phyloP scores from a whole-genome alignment of 2,113 vertebrate species.

The Leucoraja erinaceus region DNA sequence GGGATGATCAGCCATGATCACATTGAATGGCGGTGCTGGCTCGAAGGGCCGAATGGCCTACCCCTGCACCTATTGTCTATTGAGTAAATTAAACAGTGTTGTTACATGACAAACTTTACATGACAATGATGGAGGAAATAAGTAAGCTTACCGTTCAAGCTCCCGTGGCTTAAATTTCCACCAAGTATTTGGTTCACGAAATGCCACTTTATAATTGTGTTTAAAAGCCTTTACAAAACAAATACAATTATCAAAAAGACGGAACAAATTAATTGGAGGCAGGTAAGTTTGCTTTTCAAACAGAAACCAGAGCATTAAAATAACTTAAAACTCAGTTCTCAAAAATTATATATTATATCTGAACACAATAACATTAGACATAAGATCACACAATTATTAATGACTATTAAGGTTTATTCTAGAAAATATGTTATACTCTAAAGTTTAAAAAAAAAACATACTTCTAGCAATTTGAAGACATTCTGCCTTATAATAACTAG shows the following conservation, averaged over 20 bases:
- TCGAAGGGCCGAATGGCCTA: no score
- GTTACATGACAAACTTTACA: not conserved
- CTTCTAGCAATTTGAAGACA: not conserved
- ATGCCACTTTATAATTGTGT: conserved; percentile 81
- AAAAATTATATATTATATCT: not conserved
- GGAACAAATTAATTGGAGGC: not conserved
- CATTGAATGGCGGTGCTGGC: no score
- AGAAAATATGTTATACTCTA: not conserved
- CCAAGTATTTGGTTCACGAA: conserved; percentile 90
- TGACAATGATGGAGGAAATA: not conserved
- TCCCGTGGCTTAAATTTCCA: conserved; percentile 93
- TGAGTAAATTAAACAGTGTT: not conserved
- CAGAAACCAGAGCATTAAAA: not conserved
- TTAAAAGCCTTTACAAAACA: conserved; percentile 69
- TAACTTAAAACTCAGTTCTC: not conserved
- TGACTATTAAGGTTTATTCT: not conserved
- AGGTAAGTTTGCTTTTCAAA: not conserved
- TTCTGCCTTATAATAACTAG: not conserved
- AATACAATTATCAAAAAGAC: not conserved
- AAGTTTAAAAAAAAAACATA: not conserved
- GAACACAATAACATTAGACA: not conserved
- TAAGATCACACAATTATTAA: not conserved
- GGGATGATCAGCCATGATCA: no score
- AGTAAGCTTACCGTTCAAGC: conserved; percentile 76
- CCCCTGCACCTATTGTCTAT: no score